A percentile compares a stretch with the other conserved stretches of the same genome.
Conservation (phyloP, 2,888 invertebrate genomes). For the Cyrtodaria siliqua region DNA sequence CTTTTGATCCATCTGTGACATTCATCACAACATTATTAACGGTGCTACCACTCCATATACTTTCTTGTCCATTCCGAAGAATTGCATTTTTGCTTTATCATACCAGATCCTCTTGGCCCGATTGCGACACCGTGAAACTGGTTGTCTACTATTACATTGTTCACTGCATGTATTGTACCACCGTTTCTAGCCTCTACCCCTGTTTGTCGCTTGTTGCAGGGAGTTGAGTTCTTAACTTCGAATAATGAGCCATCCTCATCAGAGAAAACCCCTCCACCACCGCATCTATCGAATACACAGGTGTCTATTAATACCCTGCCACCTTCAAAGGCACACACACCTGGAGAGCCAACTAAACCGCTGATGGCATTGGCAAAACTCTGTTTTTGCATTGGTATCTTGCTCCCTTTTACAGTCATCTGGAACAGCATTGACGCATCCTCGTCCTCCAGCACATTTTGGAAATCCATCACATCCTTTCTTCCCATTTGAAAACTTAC, state of each 20-base stretch:
- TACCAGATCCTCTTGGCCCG: too few species aligned
- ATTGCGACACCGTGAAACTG: slow-evolving; percentile 15
- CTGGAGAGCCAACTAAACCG: slow-evolving; percentile 33
- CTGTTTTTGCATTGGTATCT: too few species aligned
- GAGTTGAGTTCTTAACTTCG: slow-evolving; percentile 13
- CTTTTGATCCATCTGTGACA: too few species aligned
- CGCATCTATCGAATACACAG: slow-evolving; percentile 31
- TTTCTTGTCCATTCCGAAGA: too few species aligned
- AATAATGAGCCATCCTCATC: slow-evolving; percentile 25
- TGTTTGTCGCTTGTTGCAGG: slow-evolving; percentile 29
- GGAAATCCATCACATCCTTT: slow-evolving; percentile 19
- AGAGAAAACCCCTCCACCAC: not conserved
- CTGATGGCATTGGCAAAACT: not conserved
- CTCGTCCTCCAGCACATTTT: slow-evolving; percentile 11
- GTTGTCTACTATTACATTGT: slow-evolving; percentile 31
- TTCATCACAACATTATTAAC: too few species aligned
- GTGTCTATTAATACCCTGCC: slow-evolving; percentile 26
- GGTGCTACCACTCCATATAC: too few species aligned
- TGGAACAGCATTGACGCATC: slow-evolving; percentile 8
- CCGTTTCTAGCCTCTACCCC: slow-evolving; percentile 40
- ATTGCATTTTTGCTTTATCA: too few species aligned
- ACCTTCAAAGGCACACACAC: slow-evolving; percentile 7
- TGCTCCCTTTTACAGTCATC: not conserved
- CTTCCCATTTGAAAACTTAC: slow-evolving; percentile 32
- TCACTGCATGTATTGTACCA: slow-evolving; percentile 14